Base-by-base conservation (phyloP, 2,888 invertebrate genomes). In the Leuctra nigra region DNA sequence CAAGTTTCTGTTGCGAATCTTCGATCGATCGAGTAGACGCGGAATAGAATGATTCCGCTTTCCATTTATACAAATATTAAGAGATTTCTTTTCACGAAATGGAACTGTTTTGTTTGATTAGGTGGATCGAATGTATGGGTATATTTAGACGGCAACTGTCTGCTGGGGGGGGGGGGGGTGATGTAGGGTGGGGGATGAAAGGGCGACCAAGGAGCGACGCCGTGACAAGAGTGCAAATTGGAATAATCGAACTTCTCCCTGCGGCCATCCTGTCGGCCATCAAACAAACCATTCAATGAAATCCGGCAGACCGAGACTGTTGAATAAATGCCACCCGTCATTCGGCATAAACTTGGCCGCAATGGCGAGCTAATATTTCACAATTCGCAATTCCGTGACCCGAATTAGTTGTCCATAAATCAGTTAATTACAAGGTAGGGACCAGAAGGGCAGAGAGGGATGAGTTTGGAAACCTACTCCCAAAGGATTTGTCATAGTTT, bases 141-240 rank as follows among this genome's bases (percentile, higher is more conserved):
- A 39, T 20, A 20, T 39, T 20, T 39, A 39, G 39, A 39, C 39
- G 18, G 20, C 6, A 16, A 39, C 20, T 39, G 16, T 47, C 47
- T 47, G 47, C 14, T 25, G 29, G 16, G 47, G 14, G 16, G 16
- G 23, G 11, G 29, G 25, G 25, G 24, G 16, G 29, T 20, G 23
- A 20, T 23, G 14, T 23, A 2, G 47, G 47, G 46, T 4, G 29
- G 29, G 47, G 47, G n/a, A 25, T 47, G 23, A 16, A 25, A 25
- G 25, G 47, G 47, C 24, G 47, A n/a, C n/a, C n/a, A n/a, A n/a
- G n/a, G n/a, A n/a, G n/a, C n/a, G n/a, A n/a, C n/a, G n/a, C 14
- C 47, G 47, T 47, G 47, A 47, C 47, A 47, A 47, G 47, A 16
- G 29, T 25, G 47, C 47, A 47, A 47, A 47, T 47, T 47, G 47